Evolutionary conservation across 2,888 invertebrate genomes (phyloP).

Genomic region (Parochlus steinenii): DNA sequence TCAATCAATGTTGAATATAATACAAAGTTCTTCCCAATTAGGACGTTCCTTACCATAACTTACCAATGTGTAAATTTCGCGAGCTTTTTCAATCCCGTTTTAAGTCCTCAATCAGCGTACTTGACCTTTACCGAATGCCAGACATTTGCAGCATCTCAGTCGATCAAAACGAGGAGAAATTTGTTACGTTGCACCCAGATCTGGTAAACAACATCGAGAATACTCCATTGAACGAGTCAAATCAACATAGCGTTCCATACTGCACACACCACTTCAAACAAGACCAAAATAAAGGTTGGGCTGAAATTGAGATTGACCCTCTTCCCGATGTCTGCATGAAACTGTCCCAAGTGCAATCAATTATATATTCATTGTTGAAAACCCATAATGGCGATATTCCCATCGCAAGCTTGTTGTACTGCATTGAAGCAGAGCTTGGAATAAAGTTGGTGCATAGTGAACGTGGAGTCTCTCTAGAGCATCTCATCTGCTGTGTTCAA

Average conservation of each 20-base stretch:
- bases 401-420: constrained; percentile 27
- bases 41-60: constrained; percentile 56
- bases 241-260: constrained; percentile 37
- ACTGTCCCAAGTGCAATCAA: constrained; percentile 25
- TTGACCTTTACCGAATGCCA: constrained; percentile 52
- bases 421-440: constrained; percentile 25
- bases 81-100: constrained; percentile 68
- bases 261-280: constrained; percentile 41
- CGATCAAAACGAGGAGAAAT: constrained; percentile 49
- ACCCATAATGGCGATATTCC: constrained; percentile 28
- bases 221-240: constrained; percentile 31
- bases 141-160: constrained; percentile 62
- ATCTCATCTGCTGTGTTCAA: constrained; percentile 69
- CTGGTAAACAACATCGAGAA: constrained; percentile 37
- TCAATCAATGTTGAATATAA: too few relatives aligned
- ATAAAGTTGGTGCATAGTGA: constrained; percentile 27
- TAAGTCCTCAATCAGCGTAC: constrained; percentile 49
- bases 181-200: constrained; percentile 48
- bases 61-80: constrained; percentile 67
- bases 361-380: constrained; percentile 26
- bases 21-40: constrained; percentile 24
- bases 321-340: constrained; percentile 37
- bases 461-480: constrained; percentile 73
- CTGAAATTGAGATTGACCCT: constrained; percentile 53
- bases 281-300: constrained; percentile 54